Evolutionary conservation across 2,797 vertebrate species (phyloP), one percentile per base, ranked within the genome.

Genomic region (Channa striata): DNA sequence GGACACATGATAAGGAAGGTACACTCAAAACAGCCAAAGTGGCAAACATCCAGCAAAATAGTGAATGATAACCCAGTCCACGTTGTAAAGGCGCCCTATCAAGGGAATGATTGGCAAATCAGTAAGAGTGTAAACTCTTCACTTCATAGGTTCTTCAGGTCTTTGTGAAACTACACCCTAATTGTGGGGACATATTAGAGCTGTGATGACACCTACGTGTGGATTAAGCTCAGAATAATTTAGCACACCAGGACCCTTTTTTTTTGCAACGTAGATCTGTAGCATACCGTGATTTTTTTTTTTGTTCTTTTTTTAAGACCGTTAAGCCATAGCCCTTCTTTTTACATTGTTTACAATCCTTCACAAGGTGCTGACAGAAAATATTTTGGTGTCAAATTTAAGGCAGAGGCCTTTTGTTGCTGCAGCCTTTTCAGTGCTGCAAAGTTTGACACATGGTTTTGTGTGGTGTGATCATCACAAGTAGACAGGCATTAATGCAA

Each of bases 321-420:
- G 59, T 74, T 42, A 81, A 82, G 76, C 70, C 82, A 80, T 82
- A 85, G 42, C 44, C 25, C 62, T 57, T 53, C 46, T 17, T 62
- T 68, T 42, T 57, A 3, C 72, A 52, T 67, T 57, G 63, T 78
- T 62, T 56, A 77, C 72, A 48, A 9, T 82, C 64, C 68, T 71
- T 44, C 40, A 53, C 54, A 46, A 72, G 68, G 61, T 78, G 65
- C 62, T 72, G 79, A 75, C 37, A 66, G 57, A 58, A 54, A 57
- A 34, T 53, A 46, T 70, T 46, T 30, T 36, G 54, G 60, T 25
- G 2, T 74, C 48, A 72, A 53, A 53, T 34, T 33, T 10, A 68
- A 68, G 33, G 46, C 46, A 59, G 34, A 57, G 23, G 34, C 19
- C 46, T n/a, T 16, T 56, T 23, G 30, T 64, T 46, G 11, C 58